Evolutionary conservation across 1,140 invertebrate genomes (phyloP), one percentile per base, ranked within the genome.

Genomic region (Sitophilus oryzae): DNA sequence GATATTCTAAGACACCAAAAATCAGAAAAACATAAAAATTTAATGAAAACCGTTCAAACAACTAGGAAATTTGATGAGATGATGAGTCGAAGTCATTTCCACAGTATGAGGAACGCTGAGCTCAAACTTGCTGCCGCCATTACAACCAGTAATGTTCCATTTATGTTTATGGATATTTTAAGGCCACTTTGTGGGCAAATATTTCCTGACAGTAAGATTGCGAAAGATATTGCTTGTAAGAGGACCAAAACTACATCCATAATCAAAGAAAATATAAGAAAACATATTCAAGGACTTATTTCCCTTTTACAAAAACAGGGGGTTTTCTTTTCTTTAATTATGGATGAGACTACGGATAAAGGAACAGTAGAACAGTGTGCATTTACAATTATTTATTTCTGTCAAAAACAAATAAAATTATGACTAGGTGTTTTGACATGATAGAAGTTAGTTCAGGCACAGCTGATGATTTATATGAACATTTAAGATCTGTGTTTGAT

Each of bases 361-460:
- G 19, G 23, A 9, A 18, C 35, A 18, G 51, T 22, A 11, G 56
- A 59, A 34, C 52, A 56, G 19, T 50, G 52, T 47, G 45, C 30
- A 4, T 59, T 59, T 40, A 18, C 42, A 40, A 37, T 56, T 10
- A 64, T 52, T 43, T 65, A 42, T 58, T 64, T 34, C 52, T 46
- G 58, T 36, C 4, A 49, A 36, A 16, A 16, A 42, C 3, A 38
- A 37, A 34, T 20, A 21, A 46, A 35, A 15, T 37, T 6, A 15
- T 6, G 3, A 4, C 22, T 43, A 15, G 30, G 21, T 57, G 51
- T 52, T 57, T 52, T 40, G 48, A 52, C 46, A 59, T 67, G 35
- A 34, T 59, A 35, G 62, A 67, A 49, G 49, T 49, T 22, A 21
- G 23, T 51, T 44, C 45, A 37, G 40, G 58, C 15, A 44, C 42